Base-by-base conservation (phyloP, 2,113 vertebrate genomes). In the Catharus fuscescens region DNA sequence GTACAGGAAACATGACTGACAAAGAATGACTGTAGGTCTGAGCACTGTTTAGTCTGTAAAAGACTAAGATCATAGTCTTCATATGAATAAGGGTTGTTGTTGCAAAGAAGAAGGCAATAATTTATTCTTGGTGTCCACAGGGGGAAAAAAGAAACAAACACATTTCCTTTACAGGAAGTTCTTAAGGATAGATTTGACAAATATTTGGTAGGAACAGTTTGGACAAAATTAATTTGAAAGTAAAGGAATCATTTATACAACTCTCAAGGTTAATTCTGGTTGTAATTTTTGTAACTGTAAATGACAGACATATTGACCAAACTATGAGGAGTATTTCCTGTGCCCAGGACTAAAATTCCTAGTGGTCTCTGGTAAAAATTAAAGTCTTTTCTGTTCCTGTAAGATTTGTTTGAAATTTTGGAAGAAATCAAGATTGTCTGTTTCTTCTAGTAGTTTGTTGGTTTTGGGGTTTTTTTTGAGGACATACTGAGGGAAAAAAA, bases 181-280 rank as follows among this genome's bases (percentile, higher is more conserved):
- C 36, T 82, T 90, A 88, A 92, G 47, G n/a, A 70, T 12, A 93
- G 11, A 42, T 88, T 77, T 96, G 54, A 83, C 64, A 93, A 93
- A 62, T 73, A 86, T 90, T 93, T 77, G 21, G 10, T 88, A 77
- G 12, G 9, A 86, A 77, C 0, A 3, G 13, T 70, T 86, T 65
- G 50, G 38, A 86, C 36, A 73, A 20, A 77, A 40, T 50, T 88
- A 86, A 92, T 83, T n/a, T 80, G 19, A 95, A 83, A 92, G n/a
- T 31, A 69, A 88, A 91, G 14, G 25, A 77, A 73, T 88, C n/a
- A 53, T 40, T 81, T 93, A 45, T 12, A 21, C 32, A 14, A 79
- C n/a, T 73, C 50, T 80, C 1, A 3, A 76, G 40, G n/a, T 86
- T 88, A 86, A 82, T 77, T 93, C 20, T 2, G 2, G 28, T 47